A percentile compares a stretch with the other conserved stretches of the same genome.
Evolutionary conservation across 2,888 invertebrate genomes (phyloP).

Genomic region (Hydroisotoma schaefferi): DNA sequence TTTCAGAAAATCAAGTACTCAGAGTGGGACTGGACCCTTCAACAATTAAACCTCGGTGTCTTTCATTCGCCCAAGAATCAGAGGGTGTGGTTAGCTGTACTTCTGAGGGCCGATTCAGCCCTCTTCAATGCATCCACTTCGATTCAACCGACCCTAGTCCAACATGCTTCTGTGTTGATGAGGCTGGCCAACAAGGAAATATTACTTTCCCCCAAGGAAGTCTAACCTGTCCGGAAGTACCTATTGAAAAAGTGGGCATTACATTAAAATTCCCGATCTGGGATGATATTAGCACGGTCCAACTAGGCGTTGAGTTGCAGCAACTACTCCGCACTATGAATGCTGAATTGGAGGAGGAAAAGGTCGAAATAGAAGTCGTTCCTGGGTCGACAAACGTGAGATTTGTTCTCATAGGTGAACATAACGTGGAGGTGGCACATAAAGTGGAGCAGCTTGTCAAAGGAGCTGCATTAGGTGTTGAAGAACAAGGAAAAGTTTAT

Average conservation of each 20-base stretch:
- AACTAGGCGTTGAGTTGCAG: constrained; percentile 46
- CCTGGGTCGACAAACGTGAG: constrained; percentile 53
- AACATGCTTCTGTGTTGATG: constrained; percentile 82
- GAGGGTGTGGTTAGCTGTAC: neutral
- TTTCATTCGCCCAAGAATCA: neutral
- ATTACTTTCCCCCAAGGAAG: constrained; percentile 59
- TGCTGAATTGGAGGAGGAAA: constrained; percentile 35
- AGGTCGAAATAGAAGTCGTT: constrained; percentile 56
- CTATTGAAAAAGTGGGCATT: constrained; percentile 70
- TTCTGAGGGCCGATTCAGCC: neutral
- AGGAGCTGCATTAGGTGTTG: constrained; percentile 36
- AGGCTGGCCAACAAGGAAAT: constrained; percentile 62
- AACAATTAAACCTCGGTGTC: constrained; percentile 9
- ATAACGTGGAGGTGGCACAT: constrained; percentile 74
- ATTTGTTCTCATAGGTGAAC: constrained; percentile 66
- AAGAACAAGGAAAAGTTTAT: constrained; percentile 30
- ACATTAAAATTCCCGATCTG: constrained; percentile 62
- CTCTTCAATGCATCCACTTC: constrained; percentile 19
- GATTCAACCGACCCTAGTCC: constrained; percentile 16
- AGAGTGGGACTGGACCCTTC: constrained; percentile 6
- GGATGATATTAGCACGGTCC: constrained; percentile 34
- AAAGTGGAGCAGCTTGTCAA: constrained; percentile 63
- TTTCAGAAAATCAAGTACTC: neutral
- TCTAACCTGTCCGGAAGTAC: constrained; percentile 62
- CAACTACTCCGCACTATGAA: constrained; percentile 35